Evolutionary conservation across 2,113 vertebrate species (phyloP).

Genomic region (Promerops cafer): DNA sequence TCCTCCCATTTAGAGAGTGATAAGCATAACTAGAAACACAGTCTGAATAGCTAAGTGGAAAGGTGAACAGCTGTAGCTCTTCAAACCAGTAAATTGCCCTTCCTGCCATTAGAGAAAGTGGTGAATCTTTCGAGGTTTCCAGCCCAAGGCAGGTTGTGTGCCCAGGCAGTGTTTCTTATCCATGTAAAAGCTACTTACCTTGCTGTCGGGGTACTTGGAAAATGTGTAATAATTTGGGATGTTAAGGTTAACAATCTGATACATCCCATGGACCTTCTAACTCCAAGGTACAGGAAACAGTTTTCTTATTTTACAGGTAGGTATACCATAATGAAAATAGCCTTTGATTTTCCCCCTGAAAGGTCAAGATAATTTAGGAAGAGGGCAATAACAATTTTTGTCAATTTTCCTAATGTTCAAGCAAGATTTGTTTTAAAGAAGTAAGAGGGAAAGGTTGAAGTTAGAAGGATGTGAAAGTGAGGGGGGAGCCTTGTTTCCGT

Average conservation of each 20-base stretch:
- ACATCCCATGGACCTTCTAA: background rate
- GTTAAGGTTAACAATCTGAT: background rate
- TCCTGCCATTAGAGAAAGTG: background rate
- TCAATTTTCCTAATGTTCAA: background rate
- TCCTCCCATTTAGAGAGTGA: background rate
- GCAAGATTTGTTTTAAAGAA: background rate
- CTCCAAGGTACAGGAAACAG: background rate
- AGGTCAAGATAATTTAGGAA: background rate
- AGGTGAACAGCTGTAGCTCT: background rate
- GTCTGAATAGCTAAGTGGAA: background rate
- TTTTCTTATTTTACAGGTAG: background rate
- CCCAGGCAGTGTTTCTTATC: background rate
- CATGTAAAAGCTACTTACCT: background rate
- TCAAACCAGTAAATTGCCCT: background rate
- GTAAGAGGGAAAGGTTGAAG: background rate
- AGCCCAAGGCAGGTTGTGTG: background rate
- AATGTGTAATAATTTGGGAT: background rate
- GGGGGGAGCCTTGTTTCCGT: background rate
- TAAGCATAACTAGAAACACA: background rate
- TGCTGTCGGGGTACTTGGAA: background rate
- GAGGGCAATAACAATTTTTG: background rate
- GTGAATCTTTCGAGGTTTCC: background rate
- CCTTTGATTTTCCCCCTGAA: background rate
- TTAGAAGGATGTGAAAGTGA: background rate
- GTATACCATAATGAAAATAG: background rate